Evolutionary conservation across 2,797 vertebrate species (phyloP).

Genomic region (Dallia pectoralis): DNA sequence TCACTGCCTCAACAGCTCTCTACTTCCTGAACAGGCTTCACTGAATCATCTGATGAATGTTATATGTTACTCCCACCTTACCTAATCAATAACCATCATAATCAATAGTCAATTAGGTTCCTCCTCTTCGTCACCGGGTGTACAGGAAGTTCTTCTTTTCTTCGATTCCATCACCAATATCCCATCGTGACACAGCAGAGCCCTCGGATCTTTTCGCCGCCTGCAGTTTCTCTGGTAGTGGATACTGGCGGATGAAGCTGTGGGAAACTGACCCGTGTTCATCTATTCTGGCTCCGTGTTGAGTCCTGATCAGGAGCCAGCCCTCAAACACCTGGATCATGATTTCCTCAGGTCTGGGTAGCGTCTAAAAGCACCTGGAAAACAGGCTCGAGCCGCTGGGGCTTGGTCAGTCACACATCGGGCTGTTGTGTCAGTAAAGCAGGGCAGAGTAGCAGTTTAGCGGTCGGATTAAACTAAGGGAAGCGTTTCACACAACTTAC

Average conservation of each 20-base stretch:
- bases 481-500: background rate
- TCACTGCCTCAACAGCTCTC: too few relatives aligned
- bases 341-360: slow-evolving; percentile 77
- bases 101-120: background rate
- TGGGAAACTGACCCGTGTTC: slow-evolving; percentile 74
- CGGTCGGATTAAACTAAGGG: background rate
- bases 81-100: background rate
- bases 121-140: background rate
- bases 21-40: background rate
- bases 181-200: slow-evolving; percentile 79
- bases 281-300: slow-evolving; percentile 74
- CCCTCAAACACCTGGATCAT: slow-evolving; percentile 80
- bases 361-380: slow-evolving; percentile 75
- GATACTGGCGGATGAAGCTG: slow-evolving; percentile 78
- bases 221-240: slow-evolving; percentile 68
- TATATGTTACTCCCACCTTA: background rate
- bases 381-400: background rate
- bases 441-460: background rate
- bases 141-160: slow-evolving; percentile 21
- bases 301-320: slow-evolving; percentile 77
- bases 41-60: background rate
- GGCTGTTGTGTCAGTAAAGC: background rate
- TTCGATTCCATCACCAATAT: slow-evolving; percentile 80
- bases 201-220: slow-evolving; percentile 74
- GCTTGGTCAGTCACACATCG: background rate